Evolutionary conservation across 2,888 invertebrate species (phyloP).

Genomic region (Teleogryllus oceanicus): DNA sequence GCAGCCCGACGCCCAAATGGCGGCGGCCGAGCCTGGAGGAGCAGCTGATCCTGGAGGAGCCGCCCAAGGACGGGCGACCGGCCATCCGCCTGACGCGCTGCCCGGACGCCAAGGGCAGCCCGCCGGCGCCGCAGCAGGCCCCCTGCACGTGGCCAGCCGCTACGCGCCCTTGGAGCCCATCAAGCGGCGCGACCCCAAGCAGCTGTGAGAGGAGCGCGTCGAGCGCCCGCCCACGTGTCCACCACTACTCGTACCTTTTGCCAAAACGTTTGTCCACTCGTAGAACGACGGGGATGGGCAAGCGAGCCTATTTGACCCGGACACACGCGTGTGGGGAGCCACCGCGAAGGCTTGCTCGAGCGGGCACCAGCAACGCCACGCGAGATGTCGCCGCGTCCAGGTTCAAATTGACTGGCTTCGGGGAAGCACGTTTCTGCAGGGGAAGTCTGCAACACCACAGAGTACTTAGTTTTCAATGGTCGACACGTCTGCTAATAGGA

Average conservation of each 20-base stretch:
- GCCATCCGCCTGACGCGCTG: slow-evolving; percentile 36
- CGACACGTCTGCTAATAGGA: no score
- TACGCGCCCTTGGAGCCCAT: slow-evolving; percentile 38
- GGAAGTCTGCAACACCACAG: no score
- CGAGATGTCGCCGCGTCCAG: no score
- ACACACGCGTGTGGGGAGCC: neutral
- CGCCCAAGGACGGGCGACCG: slow-evolving; percentile 37
- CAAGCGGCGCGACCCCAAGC: slow-evolving; percentile 32
- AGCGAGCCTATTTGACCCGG: neutral
- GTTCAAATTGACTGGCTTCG: no score
- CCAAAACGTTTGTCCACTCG: no score
- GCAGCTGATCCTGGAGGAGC: slow-evolving; percentile 35
- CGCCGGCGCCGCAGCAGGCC: slow-evolving; percentile 21
- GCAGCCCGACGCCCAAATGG: slow-evolving; percentile 38
- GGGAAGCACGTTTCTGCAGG: no score
- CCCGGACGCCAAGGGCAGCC: slow-evolving; percentile 25
- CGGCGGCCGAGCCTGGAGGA: slow-evolving; percentile 37
- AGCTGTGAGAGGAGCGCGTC: slow-evolving; percentile 19
- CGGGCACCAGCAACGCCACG: no score
- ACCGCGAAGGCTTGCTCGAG: neutral
- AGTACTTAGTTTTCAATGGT: no score
- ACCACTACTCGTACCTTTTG: neutral
- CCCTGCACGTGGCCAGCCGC: slow-evolving; percentile 32
- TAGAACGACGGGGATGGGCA: neutral
- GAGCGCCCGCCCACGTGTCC: neutral